These are phyloP conservation scores for Bolborhynchus lineola DNA, from an alignment of 2,113 vertebrate species.

Conservation along the genomic window DNA sequence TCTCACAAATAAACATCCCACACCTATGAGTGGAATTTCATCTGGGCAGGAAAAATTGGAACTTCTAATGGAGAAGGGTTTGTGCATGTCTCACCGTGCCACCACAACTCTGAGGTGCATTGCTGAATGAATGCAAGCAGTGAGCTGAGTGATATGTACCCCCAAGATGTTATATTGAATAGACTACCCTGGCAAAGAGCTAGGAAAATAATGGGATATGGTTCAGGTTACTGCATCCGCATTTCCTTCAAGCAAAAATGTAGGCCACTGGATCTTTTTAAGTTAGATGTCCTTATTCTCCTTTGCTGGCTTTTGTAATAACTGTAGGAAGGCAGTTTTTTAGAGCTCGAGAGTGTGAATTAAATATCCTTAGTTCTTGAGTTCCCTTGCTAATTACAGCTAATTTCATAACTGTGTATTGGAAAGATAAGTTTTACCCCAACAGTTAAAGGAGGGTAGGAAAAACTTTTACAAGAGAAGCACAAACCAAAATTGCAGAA, in stretches of 20 bases:
- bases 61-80: not conserved
- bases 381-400: not conserved
- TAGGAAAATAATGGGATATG: not conserved
- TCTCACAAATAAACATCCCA: conserved; percentile 8
- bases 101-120: not conserved
- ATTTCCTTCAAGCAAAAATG: not conserved
- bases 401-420: not conserved
- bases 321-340: not conserved
- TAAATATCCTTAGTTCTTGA: not conserved
- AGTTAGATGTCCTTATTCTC: not conserved
- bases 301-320: not conserved
- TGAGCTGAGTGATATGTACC: not conserved
- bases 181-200: not conserved
- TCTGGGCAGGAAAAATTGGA: conserved; percentile 40
- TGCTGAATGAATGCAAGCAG: not conserved
- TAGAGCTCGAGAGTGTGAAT: not conserved
- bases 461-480: not conserved
- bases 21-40: conserved; percentile 41
- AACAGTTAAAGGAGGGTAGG: not conserved
- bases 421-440: not conserved
- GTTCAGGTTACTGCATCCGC: conserved; percentile 29
- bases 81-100: not conserved
- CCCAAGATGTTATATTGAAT: not conserved
- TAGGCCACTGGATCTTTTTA: not conserved
- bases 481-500: not conserved